Conservation (phyloP, 2,888 invertebrate genomes). For the Drosophila prolongata region DNA sequence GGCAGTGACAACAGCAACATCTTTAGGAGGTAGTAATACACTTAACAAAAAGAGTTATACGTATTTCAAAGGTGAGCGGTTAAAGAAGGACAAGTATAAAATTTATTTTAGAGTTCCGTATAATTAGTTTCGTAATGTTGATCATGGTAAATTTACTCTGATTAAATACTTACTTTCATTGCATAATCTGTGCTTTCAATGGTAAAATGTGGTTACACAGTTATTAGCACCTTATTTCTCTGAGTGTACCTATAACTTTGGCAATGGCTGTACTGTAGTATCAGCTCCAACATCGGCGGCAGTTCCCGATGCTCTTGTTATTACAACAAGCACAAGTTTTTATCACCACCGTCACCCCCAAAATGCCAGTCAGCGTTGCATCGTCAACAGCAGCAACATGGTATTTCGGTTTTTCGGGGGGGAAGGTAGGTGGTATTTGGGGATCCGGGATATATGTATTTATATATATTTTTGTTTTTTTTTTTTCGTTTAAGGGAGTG, state of each 20-base stretch:
- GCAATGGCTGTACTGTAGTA: slow-evolving; percentile 6
- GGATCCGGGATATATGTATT: slow-evolving; percentile 4
- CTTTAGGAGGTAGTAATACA: background rate
- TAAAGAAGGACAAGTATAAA: too few species aligned
- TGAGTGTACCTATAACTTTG: slow-evolving; percentile 1
- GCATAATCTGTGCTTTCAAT: too few species aligned
- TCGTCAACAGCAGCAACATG: slow-evolving; percentile 62
- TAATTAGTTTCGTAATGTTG: too few species aligned
- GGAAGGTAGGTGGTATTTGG: background rate
- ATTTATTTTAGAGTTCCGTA: too few species aligned
- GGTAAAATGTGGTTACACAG: too few species aligned
- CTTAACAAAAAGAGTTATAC: too few species aligned
- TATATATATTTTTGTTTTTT: background rate
- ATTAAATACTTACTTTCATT: too few species aligned
- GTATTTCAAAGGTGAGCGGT: too few species aligned
- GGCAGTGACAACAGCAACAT: slow-evolving; percentile 10
- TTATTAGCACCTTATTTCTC: background rate
- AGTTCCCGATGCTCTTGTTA: slow-evolving; percentile 62
- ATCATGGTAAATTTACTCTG: too few species aligned
- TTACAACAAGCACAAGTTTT: slow-evolving; percentile 77
- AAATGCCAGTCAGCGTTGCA: slow-evolving; percentile 76
- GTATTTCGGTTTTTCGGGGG: background rate
- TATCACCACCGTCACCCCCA: slow-evolving; percentile 76
- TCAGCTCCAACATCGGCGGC: slow-evolving; percentile 18
- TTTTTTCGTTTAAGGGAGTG: slow-evolving; percentile 9